Evolutionary conservation across 2,797 vertebrate genomes (phyloP).

Genomic region (Peromyscus eremicus): DNA sequence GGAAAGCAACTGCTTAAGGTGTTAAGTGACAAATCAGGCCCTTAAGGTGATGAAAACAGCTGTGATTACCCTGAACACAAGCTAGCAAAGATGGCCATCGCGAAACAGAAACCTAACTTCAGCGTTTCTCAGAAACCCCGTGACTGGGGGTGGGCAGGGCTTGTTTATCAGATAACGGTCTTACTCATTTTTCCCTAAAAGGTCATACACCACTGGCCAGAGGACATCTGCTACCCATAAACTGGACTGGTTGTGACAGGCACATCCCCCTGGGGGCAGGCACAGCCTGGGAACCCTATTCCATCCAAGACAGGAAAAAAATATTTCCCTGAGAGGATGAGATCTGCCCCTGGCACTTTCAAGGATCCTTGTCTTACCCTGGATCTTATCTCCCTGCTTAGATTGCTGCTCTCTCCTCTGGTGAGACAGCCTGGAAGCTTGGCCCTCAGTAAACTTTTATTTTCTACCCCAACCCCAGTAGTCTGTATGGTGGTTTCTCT

Average conservation of each 20-base stretch:
- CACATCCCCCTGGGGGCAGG: not conserved
- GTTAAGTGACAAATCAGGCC: not conserved
- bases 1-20: too few species aligned
- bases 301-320: not conserved
- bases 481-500: not conserved
- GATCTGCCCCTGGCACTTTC: not conserved
- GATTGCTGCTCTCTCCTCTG: not conserved
- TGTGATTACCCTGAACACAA: not conserved
- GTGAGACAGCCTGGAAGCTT: not conserved
- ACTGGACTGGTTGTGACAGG: not conserved
- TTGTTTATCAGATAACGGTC: not conserved
- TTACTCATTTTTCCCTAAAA: not conserved
- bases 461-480: not conserved
- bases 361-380: too few species aligned
- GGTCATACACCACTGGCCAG: not conserved
- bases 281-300: too few species aligned
- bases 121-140: not conserved
- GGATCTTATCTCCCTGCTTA: not conserved
- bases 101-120: not conserved
- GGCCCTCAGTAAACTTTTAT: not conserved
- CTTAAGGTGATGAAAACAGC: not conserved
- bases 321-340: not conserved
- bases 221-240: not conserved
- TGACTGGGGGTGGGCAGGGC: not conserved
- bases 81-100: not conserved